These are phyloP conservation scores for Pycnomerus fuliginosus DNA, from an alignment of 2,888 invertebrate species.

Conservation along the genomic window DNA sequence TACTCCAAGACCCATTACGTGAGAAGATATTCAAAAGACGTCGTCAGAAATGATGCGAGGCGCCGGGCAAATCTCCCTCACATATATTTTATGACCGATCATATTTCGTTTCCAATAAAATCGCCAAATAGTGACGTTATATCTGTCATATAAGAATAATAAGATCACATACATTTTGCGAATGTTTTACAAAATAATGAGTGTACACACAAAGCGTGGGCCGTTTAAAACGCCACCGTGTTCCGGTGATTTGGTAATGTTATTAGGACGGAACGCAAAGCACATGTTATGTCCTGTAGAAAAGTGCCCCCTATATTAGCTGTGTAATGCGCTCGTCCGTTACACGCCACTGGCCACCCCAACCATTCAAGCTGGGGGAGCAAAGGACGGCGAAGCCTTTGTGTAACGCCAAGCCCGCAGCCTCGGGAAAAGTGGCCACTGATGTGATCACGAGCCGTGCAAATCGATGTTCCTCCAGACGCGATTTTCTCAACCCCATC, in stretches of 20 bases:
- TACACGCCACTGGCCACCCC: conserved; percentile 39
- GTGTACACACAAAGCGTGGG: not conserved
- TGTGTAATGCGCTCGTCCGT: conserved; percentile 36
- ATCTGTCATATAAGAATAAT: too few relatives aligned
- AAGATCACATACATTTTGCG: not conserved
- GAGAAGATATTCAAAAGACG: too few relatives aligned
- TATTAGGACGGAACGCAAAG: conserved; percentile 37
- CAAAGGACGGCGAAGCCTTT: conserved; percentile 32
- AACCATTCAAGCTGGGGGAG: conserved; percentile 20
- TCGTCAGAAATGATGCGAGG: too few relatives aligned
- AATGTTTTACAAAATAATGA: not conserved
- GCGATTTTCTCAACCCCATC: too few relatives aligned
- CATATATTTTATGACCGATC: too few relatives aligned
- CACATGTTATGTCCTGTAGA: conserved; percentile 24
- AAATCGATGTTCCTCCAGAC: conserved; percentile 52
- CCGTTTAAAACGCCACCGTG: not conserved
- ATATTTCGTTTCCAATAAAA: too few relatives aligned
- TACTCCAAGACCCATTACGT: too few relatives aligned
- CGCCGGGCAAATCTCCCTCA: too few relatives aligned
- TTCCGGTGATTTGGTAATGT: conserved; percentile 3
- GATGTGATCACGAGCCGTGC: conserved; percentile 52
- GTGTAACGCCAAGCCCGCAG: conserved; percentile 40
- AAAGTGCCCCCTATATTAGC: conserved; percentile 32
- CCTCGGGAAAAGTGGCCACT: conserved; percentile 49
- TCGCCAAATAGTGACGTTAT: too few relatives aligned